Base-by-base conservation (phyloP, 2,888 invertebrate species). In the Sceliomorpha sp. region DNA sequence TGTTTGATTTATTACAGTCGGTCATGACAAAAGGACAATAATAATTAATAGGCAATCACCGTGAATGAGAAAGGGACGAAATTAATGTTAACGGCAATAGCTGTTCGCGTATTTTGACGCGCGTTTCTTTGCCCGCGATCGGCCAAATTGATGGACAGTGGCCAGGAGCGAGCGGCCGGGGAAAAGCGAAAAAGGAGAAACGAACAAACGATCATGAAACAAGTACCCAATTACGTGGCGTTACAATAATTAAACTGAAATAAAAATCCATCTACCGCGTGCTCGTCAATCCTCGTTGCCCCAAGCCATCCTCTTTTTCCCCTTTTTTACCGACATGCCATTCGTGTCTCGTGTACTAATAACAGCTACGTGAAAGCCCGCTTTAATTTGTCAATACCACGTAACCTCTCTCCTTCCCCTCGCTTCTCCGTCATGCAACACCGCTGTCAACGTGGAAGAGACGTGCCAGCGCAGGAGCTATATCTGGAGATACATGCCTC, bases 241-340 rank as follows among this genome's bases (percentile, higher is more conserved):
- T 76, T 74, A 76, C 79, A 77, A 83, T 83, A 83, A 85, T 86
- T 85, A 83, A 86, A 84, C 75, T 75, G 79, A 77, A 82, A 82
- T 83, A 83, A 85, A 85, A 84, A 82, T 84, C 77, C 76, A 73
- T 74, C 66, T 74, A 66, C 39, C 44, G 45, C 71, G 47, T 26
- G 72, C 72, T 78, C 80, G 80, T 83, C 80, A 79, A 81, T 76
- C 60, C 55, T 58, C 50, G 48, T 51, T 48, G 59, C 59, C 66
- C 12, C 37, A 29, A 44, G 29, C 55, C 34, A 48, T 58, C 20
- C 48, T 60, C 62, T 73, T 71, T 71, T 62, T 70, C 55, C 45
- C 39, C 36, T 53, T 26, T 39, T 39, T 70, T 53, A 64, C 64
- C 70, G 53, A 62, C 77, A 69, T 67, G 66, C 64, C 72, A 58